phyloP scores from a whole-genome alignment of 2,888 invertebrate genomes.

The Entomobrya proxima region DNA sequence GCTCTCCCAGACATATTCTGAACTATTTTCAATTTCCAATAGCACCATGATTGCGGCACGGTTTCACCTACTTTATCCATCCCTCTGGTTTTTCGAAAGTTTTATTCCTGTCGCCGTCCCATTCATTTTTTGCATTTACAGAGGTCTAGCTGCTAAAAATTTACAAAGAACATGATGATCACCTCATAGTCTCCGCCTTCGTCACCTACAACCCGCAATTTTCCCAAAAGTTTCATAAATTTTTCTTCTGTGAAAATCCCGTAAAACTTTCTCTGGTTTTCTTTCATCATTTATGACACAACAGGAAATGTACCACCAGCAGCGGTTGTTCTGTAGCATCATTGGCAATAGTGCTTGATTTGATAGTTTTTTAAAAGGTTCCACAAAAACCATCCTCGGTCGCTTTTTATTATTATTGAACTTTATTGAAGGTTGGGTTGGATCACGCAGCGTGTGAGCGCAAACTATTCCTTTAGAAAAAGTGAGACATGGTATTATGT shows the following conservation, averaged over 20 bases:
- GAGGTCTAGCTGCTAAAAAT: too few species aligned
- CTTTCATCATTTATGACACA: conserved; percentile 18
- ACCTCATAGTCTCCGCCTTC: not conserved
- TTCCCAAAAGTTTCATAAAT: not conserved
- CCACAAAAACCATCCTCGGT: not conserved
- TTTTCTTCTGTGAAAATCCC: not conserved
- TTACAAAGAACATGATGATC: not conserved
- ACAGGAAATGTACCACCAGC: conserved; percentile 2
- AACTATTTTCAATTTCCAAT: too few species aligned
- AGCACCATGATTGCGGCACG: too few species aligned
- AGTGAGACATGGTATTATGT: not conserved
- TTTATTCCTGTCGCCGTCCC: too few species aligned
- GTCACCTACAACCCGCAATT: not conserved
- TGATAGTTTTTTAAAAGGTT: conserved; percentile 27
- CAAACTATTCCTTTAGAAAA: not conserved
- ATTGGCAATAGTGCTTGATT: not conserved
- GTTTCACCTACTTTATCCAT: too few species aligned
- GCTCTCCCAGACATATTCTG: too few species aligned
- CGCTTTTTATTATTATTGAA: not conserved
- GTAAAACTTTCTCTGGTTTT: not conserved
- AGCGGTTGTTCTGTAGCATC: not conserved
- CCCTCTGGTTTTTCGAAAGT: too few species aligned
- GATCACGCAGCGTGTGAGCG: not conserved
- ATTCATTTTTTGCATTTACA: too few species aligned
- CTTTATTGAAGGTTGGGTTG: not conserved